Evolutionary conservation across 2,888 invertebrate genomes (phyloP).

Genomic region (Halictus quadricinctus): DNA sequence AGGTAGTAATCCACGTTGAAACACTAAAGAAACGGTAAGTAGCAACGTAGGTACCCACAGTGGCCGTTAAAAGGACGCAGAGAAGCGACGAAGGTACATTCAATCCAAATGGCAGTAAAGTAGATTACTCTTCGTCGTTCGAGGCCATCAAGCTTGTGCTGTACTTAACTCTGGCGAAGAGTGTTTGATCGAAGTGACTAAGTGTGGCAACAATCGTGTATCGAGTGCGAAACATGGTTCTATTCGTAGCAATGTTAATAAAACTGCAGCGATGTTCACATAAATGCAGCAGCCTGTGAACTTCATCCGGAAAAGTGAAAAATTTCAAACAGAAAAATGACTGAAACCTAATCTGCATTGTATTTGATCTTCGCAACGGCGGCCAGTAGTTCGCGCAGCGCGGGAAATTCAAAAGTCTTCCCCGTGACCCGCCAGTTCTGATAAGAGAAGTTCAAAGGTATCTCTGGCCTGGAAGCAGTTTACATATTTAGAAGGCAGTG

Average conservation of each 20-base stretch:
- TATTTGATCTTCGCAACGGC: too few species aligned
- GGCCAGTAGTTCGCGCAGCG: too few species aligned
- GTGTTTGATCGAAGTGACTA: background rate
- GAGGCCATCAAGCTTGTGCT: background rate
- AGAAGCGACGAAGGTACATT: background rate
- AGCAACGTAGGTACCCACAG: background rate
- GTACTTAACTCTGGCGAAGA: background rate
- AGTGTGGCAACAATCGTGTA: slow-evolving; percentile 1
- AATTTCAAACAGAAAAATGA: background rate
- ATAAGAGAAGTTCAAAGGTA: background rate
- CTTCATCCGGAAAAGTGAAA: background rate
- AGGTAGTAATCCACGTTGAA: background rate
- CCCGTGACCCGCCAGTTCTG: background rate
- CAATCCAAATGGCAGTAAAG: slow-evolving; percentile 5
- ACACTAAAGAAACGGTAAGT: background rate
- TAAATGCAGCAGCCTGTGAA: background rate
- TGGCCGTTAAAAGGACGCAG: background rate
- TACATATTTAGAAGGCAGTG: background rate
- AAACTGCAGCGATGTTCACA: background rate
- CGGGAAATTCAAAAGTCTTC: background rate
- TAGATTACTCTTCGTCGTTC: background rate
- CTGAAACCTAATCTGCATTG: too few species aligned
- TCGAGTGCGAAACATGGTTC: background rate
- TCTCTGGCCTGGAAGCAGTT: background rate
- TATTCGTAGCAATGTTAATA: background rate